A percentile compares a stretch with the other conserved stretches of the same genome.
Conservation (phyloP, 30 jellyfish, hydroid and myxozoan genomes). For the Turritopsis rubra region DNA sequence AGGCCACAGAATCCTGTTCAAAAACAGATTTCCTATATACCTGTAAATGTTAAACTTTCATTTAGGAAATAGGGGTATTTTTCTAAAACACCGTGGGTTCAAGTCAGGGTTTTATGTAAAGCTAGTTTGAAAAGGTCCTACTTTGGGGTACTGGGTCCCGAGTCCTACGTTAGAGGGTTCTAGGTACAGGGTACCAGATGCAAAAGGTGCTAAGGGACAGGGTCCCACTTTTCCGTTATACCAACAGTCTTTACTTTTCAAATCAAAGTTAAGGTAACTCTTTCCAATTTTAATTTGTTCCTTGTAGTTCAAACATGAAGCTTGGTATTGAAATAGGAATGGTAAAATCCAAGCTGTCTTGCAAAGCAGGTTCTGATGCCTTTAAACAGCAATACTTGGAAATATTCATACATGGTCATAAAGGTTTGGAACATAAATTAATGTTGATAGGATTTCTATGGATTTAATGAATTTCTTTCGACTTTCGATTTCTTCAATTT, state of each 20-base stretch:
- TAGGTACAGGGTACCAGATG: too few species aligned
- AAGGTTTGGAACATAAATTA: not conserved
- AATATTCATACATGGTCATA: not conserved
- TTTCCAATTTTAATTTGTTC: not conserved
- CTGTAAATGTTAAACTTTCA: too few species aligned
- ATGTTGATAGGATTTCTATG: not conserved
- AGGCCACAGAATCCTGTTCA: too few species aligned
- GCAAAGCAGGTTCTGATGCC: conserved; percentile 85
- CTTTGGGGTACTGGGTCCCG: too few species aligned
- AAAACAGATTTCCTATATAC: too few species aligned
- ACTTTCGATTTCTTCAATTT: not conserved
- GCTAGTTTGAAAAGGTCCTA: too few species aligned
- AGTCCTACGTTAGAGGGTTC: too few species aligned
- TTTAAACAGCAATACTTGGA: conserved; percentile 33
- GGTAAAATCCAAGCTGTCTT: conserved; percentile 72
- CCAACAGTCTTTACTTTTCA: not conserved
- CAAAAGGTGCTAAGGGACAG: too few species aligned
- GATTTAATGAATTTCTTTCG: not conserved
- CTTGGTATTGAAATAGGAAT: conserved; percentile 78
- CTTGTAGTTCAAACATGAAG: conserved; percentile 56
- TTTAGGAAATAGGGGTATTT: too few species aligned
- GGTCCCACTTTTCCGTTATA: not conserved
- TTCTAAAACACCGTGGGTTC: too few species aligned
- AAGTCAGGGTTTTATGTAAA: too few species aligned
- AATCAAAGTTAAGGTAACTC: not conserved